phyloP scores from a whole-genome alignment of 2,888 invertebrate species.

The Platycnemis pennipes region DNA sequence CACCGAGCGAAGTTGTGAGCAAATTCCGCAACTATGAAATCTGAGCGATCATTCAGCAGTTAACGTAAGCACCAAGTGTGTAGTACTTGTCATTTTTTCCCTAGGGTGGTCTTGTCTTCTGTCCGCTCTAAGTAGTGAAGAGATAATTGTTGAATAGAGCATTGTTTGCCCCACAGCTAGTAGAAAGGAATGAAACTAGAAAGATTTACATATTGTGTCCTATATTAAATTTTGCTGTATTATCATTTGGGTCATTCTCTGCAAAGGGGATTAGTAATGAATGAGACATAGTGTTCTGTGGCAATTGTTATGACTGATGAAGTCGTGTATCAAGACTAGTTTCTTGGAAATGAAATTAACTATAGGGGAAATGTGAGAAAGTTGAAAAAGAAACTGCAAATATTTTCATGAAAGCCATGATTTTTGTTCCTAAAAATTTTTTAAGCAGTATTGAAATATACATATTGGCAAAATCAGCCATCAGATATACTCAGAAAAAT shows the following conservation, averaged over 20 bases:
- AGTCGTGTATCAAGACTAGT: background rate
- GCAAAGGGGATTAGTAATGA: constrained; percentile 13
- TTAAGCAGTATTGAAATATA: background rate
- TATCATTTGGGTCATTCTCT: constrained; percentile 30
- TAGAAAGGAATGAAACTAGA: background rate
- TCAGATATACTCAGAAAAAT: background rate
- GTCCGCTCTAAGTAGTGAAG: background rate
- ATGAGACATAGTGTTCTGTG: background rate
- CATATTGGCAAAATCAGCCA: background rate
- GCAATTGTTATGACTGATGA: background rate
- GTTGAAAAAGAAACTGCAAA: background rate
- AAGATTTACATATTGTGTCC: background rate
- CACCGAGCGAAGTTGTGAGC: constrained; percentile 90
- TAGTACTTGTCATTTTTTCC: constrained; percentile 2
- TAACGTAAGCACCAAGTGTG: background rate
- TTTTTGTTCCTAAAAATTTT: background rate
- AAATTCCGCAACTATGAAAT: constrained; percentile 96
- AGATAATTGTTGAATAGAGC: background rate
- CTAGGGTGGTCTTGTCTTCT: background rate
- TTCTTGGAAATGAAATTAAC: background rate
- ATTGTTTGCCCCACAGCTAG: background rate
- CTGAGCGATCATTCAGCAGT: constrained; percentile 80
- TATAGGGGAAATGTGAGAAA: background rate
- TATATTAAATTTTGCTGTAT: background rate
- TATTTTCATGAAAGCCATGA: background rate